These are phyloP conservation scores for Cyanoderma ruficeps DNA, from an alignment of 2,113 vertebrate genomes.

Conservation along the genomic window DNA sequence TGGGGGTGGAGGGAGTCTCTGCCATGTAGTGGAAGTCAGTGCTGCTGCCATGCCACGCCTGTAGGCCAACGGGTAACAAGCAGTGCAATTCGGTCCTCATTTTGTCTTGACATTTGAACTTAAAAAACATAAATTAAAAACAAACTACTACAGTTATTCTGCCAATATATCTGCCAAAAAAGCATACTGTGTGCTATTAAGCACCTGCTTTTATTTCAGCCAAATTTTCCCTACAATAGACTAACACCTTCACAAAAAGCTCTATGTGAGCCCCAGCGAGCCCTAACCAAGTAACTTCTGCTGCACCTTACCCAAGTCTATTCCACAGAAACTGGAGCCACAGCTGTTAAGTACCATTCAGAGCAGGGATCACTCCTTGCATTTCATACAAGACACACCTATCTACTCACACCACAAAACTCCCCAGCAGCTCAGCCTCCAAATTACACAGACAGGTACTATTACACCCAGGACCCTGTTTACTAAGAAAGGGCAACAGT, in stretches of 20 bases:
- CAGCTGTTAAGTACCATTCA: background rate
- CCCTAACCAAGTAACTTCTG: background rate
- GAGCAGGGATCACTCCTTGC: background rate
- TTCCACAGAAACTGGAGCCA: background rate
- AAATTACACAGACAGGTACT: background rate
- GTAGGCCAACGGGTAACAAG: accelerated
- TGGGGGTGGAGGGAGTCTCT: background rate
- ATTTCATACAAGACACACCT: background rate
- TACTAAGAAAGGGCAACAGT: background rate
- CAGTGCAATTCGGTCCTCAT: accelerated
- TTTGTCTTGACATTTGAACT: background rate
- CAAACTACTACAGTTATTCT: background rate
- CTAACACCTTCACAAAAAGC: background rate
- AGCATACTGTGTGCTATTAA: background rate
- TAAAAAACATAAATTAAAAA: background rate
- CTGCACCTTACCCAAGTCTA: background rate
- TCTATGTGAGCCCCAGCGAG: background rate
- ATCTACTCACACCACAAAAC: background rate
- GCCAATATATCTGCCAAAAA: background rate
- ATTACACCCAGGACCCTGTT: background rate
- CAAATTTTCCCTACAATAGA: background rate
- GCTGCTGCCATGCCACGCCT: background rate
- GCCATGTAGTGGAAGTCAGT: background rate
- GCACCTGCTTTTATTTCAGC: background rate
- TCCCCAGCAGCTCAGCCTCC: background rate